phyloP scores from a whole-genome alignment of 1,140 invertebrate species.

The Panonychus citri region DNA sequence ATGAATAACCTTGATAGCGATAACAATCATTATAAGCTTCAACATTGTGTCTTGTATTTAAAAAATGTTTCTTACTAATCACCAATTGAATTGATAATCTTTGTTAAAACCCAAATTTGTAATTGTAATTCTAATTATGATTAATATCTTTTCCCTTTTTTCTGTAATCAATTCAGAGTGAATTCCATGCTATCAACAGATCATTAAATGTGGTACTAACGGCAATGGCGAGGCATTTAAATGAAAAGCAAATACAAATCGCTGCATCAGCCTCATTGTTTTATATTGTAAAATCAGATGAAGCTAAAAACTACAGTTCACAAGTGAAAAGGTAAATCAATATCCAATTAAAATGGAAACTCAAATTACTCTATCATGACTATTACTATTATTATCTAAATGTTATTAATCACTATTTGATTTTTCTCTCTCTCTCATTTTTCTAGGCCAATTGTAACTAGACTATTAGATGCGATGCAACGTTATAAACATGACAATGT shows the following conservation, averaged over 20 bases:
- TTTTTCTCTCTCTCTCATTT: slow-evolving; percentile 3
- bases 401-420: neutral
- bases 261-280: slow-evolving; percentile 75
- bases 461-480: slow-evolving; percentile 66
- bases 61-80: too few species aligned
- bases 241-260: slow-evolving; percentile 70
- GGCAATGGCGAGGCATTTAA: slow-evolving; percentile 57
- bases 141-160: neutral
- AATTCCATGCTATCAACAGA: slow-evolving; percentile 18
- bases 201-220: slow-evolving; percentile 51
- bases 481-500: slow-evolving; percentile 54
- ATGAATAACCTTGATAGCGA: too few species aligned
- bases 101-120: too few species aligned
- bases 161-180: neutral
- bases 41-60: too few species aligned
- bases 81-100: too few species aligned
- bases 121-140: neutral
- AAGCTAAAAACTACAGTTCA: slow-evolving; percentile 34
- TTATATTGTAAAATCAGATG: slow-evolving; percentile 69
- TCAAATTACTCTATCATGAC: too few species aligned
- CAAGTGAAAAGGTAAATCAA: slow-evolving; percentile 35
- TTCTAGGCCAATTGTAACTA: slow-evolving; percentile 41
- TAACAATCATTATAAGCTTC: too few species aligned
- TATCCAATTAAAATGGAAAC: too few species aligned
- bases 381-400: neutral